Conservation (phyloP, 1,140 invertebrate genomes). For the Drosophila repletoides region DNA sequence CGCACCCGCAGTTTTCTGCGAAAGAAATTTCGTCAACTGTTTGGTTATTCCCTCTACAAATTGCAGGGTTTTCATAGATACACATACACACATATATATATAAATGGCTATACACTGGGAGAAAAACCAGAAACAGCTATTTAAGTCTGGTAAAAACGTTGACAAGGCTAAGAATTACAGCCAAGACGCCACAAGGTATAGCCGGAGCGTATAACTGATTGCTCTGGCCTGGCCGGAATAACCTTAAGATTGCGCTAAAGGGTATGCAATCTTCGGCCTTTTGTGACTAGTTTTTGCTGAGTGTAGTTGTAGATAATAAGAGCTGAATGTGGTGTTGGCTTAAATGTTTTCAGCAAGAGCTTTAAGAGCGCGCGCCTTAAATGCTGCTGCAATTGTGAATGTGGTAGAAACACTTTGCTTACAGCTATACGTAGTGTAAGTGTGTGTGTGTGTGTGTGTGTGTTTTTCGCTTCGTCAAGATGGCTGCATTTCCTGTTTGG, state of each 20-base stretch:
- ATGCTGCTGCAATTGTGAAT: slow-evolving; percentile 1
- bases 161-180: too few relatives aligned
- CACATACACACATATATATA: background rate
- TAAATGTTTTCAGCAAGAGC: slow-evolving; percentile 5
- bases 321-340: slow-evolving; percentile 25
- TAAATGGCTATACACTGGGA: background rate
- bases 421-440: background rate
- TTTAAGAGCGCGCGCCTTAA: too few relatives aligned
- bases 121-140: slow-evolving; percentile 4
- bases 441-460: background rate
- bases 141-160: too few relatives aligned
- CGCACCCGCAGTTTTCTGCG: slow-evolving; percentile 1
- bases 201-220: too few relatives aligned
- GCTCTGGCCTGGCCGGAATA: too few relatives aligned
- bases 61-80: too few relatives aligned
- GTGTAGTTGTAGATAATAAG: too few relatives aligned
- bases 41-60: background rate
- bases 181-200: too few relatives aligned
- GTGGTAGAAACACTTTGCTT: slow-evolving; percentile 9
- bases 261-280: too few relatives aligned
- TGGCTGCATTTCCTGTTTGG: slow-evolving; percentile 45
- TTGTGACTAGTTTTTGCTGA: too few relatives aligned
- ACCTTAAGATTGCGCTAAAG: too few relatives aligned
- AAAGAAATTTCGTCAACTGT: slow-evolving; percentile 5
- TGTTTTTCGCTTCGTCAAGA: slow-evolving; percentile 9